Conservation (phyloP, 2,888 invertebrate genomes). For the Sepioteuthis lessoniana region DNA sequence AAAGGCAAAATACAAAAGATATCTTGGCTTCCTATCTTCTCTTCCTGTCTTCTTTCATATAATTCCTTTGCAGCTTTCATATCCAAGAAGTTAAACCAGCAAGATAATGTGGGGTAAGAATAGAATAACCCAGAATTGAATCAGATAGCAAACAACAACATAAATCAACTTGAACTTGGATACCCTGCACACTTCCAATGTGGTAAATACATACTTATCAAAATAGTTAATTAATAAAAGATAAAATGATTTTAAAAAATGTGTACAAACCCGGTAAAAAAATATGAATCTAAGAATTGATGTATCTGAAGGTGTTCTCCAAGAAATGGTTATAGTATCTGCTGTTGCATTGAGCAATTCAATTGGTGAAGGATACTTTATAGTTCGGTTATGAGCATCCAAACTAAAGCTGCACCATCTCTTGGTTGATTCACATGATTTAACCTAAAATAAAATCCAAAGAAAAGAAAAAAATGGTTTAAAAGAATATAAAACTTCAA, state of each 20-base stretch:
- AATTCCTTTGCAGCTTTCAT: no score
- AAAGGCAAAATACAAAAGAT: no score
- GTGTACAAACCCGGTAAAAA: background rate
- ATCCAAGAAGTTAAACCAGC: no score
- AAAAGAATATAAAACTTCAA: background rate
- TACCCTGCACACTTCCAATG: no score
- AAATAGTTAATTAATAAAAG: no score
- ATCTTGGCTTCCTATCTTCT: no score
- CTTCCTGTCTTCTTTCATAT: no score
- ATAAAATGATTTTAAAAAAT: background rate
- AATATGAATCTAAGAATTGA: background rate
- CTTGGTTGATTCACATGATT: background rate
- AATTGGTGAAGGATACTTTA: background rate
- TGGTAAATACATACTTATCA: no score
- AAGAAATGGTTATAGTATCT: background rate
- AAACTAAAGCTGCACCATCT: conserved; percentile 5
- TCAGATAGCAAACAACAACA: no score
- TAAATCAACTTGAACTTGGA: no score
- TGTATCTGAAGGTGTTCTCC: conserved; percentile 36
- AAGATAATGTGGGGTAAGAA: no score
- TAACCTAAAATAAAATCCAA: background rate
- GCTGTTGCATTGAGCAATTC: background rate
- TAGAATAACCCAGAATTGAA: no score
- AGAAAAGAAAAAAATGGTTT: background rate
- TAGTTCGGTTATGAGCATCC: background rate